Conservation (phyloP, 2,888 invertebrate genomes). For the Lithosia quadra region DNA sequence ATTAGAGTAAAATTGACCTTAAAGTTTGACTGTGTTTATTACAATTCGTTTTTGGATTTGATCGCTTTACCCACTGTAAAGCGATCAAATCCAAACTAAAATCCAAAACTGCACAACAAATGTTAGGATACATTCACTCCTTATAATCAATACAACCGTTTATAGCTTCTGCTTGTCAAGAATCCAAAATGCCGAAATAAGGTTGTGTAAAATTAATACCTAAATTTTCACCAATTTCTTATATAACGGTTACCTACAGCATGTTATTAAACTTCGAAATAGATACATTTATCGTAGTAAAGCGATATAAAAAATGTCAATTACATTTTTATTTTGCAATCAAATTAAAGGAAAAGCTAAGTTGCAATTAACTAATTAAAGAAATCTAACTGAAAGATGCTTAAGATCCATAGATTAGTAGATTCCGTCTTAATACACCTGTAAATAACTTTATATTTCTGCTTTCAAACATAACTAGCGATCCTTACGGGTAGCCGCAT, state of each 20-base stretch:
- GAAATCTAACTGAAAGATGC: background rate
- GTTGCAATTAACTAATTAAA: background rate
- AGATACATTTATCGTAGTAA: background rate
- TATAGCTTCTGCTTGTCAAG: too few relatives aligned
- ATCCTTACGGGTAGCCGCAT: conserved; percentile 17
- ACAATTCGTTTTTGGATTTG: too few relatives aligned
- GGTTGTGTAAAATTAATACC: background rate
- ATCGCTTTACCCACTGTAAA: too few relatives aligned
- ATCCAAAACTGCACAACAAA: too few relatives aligned
- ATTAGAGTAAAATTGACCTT: background rate
- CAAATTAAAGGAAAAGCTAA: background rate
- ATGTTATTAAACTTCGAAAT: background rate
- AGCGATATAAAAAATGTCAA: background rate
- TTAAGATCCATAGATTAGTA: background rate
- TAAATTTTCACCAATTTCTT: background rate
- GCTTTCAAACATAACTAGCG: background rate
- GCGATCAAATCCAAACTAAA: too few relatives aligned
- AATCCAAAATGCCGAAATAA: background rate
- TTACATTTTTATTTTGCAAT: background rate
- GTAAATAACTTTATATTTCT: conserved; percentile 3
- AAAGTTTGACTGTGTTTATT: too few relatives aligned
- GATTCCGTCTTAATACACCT: background rate
- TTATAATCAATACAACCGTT: too few relatives aligned
- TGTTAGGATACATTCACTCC: too few relatives aligned
- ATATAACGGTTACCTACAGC: background rate